Percentiles rank a stretch among this genome's conserved stretches.
These are phyloP conservation scores for Pangasianodon gigas DNA, from an alignment of 2,113 vertebrate genomes.

Conservation along the genomic window DNA sequence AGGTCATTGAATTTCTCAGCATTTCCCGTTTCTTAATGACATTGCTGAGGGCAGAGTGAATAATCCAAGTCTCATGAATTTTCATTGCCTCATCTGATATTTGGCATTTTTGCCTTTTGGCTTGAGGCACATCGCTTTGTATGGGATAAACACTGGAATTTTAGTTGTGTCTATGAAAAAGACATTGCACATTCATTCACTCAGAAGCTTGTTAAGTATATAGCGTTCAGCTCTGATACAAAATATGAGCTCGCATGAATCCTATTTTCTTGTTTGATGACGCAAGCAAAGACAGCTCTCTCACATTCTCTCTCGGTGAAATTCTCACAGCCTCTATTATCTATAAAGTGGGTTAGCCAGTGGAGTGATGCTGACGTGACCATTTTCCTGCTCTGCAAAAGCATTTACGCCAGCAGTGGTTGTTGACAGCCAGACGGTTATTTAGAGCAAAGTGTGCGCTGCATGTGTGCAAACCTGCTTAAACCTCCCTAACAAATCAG, in stretches of 20 bases:
- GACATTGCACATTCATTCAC: neutral
- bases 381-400: conserved; percentile 16
- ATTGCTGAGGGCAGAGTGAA: conserved; percentile 3
- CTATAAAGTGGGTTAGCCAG: conserved; percentile 4
- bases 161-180: neutral
- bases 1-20: conserved; percentile 13
- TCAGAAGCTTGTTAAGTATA: neutral
- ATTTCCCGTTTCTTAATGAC: conserved; percentile 28
- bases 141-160: neutral
- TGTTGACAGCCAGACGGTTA: conserved; percentile 22
- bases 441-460: conserved; percentile 11
- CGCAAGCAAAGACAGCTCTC: neutral
- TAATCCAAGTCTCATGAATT: conserved; percentile 20
- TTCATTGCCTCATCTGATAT: conserved; percentile 29
- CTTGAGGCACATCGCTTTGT: conserved; percentile 17
- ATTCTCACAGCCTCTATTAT: neutral
- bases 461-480: conserved; percentile 26
- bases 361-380: conserved; percentile 5
- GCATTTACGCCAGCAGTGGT: neutral
- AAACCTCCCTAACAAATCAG: conserved; percentile 22
- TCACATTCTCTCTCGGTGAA: neutral
- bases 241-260: neutral
- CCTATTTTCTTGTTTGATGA: conserved; percentile 16
- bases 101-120: conserved; percentile 23
- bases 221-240: neutral